Evolutionary conservation across 2,888 invertebrate genomes (phyloP), one percentile per base, ranked within the genome.

Genomic region (Smittia sp.): DNA sequence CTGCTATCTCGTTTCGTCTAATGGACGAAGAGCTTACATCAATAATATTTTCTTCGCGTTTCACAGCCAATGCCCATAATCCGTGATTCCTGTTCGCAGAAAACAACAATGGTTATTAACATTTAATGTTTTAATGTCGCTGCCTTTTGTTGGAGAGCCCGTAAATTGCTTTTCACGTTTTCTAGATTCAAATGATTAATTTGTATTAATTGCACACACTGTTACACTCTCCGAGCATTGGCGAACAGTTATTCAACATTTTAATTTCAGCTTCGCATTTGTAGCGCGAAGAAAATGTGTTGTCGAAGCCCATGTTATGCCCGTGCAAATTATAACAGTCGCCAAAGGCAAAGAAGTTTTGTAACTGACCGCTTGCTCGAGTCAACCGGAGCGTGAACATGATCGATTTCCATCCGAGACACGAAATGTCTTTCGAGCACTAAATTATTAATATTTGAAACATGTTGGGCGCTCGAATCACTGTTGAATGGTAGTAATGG

Each of bases 241-340:
- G 65, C 9, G 25, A 58, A 66, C 32, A 66, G 66, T 66, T 66
- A 66, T 66, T 66, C 27, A 66, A 66, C 66, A 66, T 38, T 32
- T 39, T 39, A 9, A 39, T 39, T 39, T 39, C n/a, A 46, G 46
- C 46, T 46, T 46, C 46, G 46, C 11, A 46, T 46, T 46, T 46
- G 15, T 46, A 46, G 13, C 7, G 39, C 39, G 13, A 9, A 39
- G 39, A 39, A 39, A 39, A 39, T n/a, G 13, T 39, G 39, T 13
- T 39, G 39, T 39, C 13, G 32, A 46, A 46, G 46, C 15, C 46
- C 4, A 46, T 46, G 46, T 46, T 46, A n/a, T 15, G 46, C n/a
- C n/a, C n/a, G 46, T 46, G 46, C 46, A 46, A 46, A 46, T 46
- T 46, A 11, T 46, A 32, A 32, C 9, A 32, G 32, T 32, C 9